Base-by-base conservation (phyloP, 2,888 invertebrate species). In the Minunthozetes semirufus region DNA sequence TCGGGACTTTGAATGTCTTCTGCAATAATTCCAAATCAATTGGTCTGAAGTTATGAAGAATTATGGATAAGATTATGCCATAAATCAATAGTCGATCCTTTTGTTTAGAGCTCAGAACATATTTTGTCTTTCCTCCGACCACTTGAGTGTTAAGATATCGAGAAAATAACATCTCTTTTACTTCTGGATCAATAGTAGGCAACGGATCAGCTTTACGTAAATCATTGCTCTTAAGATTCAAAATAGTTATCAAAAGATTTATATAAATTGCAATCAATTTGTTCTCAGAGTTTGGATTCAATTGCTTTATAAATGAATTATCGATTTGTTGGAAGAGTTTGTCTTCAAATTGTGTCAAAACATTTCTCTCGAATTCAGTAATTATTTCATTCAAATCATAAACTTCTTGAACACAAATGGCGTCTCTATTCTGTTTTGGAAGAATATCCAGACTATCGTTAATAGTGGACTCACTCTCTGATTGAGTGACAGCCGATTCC, bases 181-280 rank as follows among this genome's bases (percentile, higher is more conserved):
- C 59, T 3, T 56, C 59, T 17, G 17, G 4, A 25, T 22, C 42
- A 6, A 75, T 13, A 27, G 59, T 48, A 13, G 75, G 75, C 42
- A 75, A 66, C n/a, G 75, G 75, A 61, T 75, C 75, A 0, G 75
- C 59, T 48, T 56, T 71, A 6, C 25, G 15, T 27, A 56, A 56
- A 46, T 72, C 33, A 22, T 8, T n/a, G 22, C 46, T 22, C 17
- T 71, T 59, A 8, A 75, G 59, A 11, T n/a, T 48, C 19, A 75
- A 17, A 9, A 75, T 8, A 42, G n/a, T 19, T 22, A 75, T 63
- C 0, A 75, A 48, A 22, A 75, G 38, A 72, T 75, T 42, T 11
- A 72, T 27, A 63, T 75, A 75, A 50, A 75, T 75, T 9, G 72
- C 75, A 71, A 72, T 75, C 33, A 75, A 19, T 29, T 72, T 71